phyloP scores from a whole-genome alignment of 1,140 invertebrate species.

The Drosophila kepulauana region DNA sequence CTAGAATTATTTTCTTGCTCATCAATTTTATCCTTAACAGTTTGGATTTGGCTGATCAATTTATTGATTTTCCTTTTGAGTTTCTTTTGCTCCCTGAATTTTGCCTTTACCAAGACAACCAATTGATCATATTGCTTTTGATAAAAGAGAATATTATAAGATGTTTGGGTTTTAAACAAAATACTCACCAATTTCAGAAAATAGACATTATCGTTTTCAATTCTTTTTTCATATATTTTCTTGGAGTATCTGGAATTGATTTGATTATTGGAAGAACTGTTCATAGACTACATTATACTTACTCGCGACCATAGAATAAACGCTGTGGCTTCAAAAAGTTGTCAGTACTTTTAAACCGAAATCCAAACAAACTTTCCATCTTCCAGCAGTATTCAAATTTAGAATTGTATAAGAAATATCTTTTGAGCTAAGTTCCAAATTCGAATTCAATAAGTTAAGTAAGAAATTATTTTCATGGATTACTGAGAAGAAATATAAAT shows the following conservation, averaged over 20 bases:
- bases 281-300: background rate
- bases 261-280: background rate
- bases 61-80: constrained; percentile 12
- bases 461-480: constrained; percentile 5
- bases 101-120: background rate
- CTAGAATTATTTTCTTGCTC: background rate
- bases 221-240: background rate
- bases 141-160: background rate
- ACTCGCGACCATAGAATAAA: constrained; percentile 3
- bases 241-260: background rate
- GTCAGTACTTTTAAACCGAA: constrained; percentile 1
- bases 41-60: background rate
- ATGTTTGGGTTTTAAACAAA: background rate
- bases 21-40: constrained; percentile 4
- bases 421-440: constrained; percentile 1
- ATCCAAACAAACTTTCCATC: constrained; percentile 14
- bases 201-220: background rate
- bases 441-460: background rate
- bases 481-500: background rate
- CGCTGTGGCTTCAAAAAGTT: constrained; percentile 3
- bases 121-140: constrained; percentile 13
- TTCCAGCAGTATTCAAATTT: constrained; percentile 6
- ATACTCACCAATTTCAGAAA: constrained; percentile 11
- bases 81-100: background rate
- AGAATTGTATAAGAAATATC: background rate